phyloP scores from a whole-genome alignment of 2,888 invertebrate genomes.

The Thecophora atra region DNA sequence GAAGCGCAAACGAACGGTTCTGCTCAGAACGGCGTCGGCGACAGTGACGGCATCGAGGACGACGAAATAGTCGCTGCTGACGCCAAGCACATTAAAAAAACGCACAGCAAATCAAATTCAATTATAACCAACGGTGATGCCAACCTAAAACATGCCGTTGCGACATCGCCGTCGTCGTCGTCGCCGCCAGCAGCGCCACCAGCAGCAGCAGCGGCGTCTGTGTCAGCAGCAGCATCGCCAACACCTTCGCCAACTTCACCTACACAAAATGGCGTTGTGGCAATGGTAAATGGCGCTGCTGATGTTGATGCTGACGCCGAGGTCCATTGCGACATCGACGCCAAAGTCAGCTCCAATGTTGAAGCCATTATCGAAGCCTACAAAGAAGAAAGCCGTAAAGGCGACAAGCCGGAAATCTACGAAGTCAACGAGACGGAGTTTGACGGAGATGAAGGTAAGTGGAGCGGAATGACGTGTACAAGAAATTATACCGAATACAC shows the following conservation, averaged over 20 bases:
- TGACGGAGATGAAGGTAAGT: constrained; percentile 58
- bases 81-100: constrained; percentile 49
- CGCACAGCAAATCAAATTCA: constrained; percentile 61
- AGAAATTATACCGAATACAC: no score
- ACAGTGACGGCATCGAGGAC: constrained; percentile 41
- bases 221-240: constrained; percentile 17
- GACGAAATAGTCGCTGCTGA: constrained; percentile 38
- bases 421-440: constrained; percentile 56
- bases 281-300: constrained; percentile 33
- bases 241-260: constrained; percentile 24
- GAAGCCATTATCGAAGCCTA: not conserved
- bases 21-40: constrained; percentile 44
- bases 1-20: constrained; percentile 44
- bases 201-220: constrained; percentile 37
- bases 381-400: constrained; percentile 49
- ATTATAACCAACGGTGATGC: constrained; percentile 60
- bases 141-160: constrained; percentile 36
- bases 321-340: not conserved
- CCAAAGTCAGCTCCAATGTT: constrained; percentile 1
- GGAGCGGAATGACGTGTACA: not conserved
- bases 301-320: constrained; percentile 5
- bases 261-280: constrained; percentile 44
- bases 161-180: not conserved
- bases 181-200: constrained; percentile 3
- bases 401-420: constrained; percentile 58